Conservation (phyloP, 2,888 invertebrate species). For the Caenorhabditis panamensis region DNA sequence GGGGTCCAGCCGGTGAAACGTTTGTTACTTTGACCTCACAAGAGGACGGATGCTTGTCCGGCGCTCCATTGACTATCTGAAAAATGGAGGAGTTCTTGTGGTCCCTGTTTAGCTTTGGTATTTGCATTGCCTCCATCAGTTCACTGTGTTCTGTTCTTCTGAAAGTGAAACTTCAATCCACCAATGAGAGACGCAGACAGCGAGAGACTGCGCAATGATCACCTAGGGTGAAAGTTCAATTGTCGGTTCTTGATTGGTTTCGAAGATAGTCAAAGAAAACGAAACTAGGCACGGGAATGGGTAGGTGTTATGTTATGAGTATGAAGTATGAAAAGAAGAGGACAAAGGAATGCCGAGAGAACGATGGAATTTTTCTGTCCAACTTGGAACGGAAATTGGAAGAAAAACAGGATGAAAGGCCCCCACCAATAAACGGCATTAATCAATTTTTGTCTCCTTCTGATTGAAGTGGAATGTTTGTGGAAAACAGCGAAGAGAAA, state of each 20-base stretch:
- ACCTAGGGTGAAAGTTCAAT: slow-evolving; percentile 51
- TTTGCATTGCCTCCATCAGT: not conserved
- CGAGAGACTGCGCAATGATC: slow-evolving; percentile 23
- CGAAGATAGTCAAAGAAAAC: slow-evolving; percentile 34
- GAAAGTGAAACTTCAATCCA: slow-evolving; percentile 31
- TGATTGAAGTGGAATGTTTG: too few relatives aligned
- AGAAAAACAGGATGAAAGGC: too few relatives aligned
- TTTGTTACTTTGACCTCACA: slow-evolving; percentile 63
- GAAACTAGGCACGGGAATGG: not conserved
- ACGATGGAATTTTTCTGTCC: too few relatives aligned
- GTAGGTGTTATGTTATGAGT: not conserved
- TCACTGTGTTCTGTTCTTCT: slow-evolving; percentile 9
- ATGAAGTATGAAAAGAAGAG: slow-evolving; percentile 10
- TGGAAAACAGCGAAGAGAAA: not conserved
- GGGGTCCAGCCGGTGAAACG: slow-evolving; percentile 53
- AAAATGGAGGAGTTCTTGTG: not conserved
- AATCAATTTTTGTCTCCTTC: slow-evolving; percentile 7
- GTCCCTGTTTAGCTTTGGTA: not conserved
- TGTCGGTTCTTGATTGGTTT: slow-evolving; percentile 57
- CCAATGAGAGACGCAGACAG: slow-evolving; percentile 28
- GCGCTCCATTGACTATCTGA: slow-evolving; percentile 60
- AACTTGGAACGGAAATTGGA: slow-evolving; percentile 1
- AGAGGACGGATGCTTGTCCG: slow-evolving; percentile 60
- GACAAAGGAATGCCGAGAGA: not conserved
- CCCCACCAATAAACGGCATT: not conserved